Evolutionary conservation across 2,113 vertebrate species (phyloP), one percentile per base, ranked within the genome.

Genomic region (Steatornis caripensis): DNA sequence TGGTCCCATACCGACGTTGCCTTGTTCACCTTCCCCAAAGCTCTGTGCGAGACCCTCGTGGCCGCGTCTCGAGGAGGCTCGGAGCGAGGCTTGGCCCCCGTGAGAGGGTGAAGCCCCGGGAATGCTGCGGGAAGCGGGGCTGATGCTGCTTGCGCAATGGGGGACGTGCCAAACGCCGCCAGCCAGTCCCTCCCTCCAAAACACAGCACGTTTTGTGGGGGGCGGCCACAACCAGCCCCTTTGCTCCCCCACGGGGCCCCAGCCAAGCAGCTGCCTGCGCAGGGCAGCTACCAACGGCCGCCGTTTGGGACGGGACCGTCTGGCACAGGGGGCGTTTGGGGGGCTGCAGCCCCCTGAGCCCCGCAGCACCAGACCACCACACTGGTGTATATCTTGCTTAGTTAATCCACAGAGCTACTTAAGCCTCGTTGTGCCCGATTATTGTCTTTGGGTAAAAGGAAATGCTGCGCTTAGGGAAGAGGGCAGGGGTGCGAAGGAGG

Each of bases 211-310:
- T 27, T 3, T 26, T 3, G 19, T 11, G 23, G 18, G 29, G 5
- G 4, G 29, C 1, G 1, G 34, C 16, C 29, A 12, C 30, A 51
- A 29, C 5, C 15, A 39, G 51, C 36, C 21, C 30, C 37, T 57
- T 51, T 54, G 24, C 48, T 62, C 19, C 26, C 32, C 9, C 1
- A 1, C 4, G 1, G 15, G 53, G 9, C 5, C 3, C 11, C 6
- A 0, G 23, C 49, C 36, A 41, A 49, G 22, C 27, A 49, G 49
- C 48, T 49, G 49, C 49, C 23, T 49, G 49, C 49, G 11, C 43
- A 58, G 68, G 36, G 61, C 45, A 51, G 32, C 23, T 36, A 66
- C 22, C 4, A 3, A n/a, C 2, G 7, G 34, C 27, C 1, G 0
- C 21, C 12, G 7, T 45, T 39, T 37, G 10, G 16, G 32, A 48